Conservation (phyloP, 2,113 vertebrate genomes). For the Calidris pugnax region DNA sequence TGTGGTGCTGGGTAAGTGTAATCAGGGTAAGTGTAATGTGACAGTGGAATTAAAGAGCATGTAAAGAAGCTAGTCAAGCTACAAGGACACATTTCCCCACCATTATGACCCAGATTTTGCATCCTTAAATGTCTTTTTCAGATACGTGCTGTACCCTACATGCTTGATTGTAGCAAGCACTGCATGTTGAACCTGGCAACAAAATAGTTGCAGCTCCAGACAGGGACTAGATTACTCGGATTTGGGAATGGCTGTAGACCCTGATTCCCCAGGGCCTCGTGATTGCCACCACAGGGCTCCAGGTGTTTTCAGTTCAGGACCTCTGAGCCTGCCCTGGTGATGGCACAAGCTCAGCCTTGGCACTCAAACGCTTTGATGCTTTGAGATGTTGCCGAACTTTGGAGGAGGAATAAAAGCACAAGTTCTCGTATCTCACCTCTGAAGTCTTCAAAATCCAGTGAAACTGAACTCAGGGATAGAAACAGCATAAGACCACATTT, state of each 20-base stretch:
- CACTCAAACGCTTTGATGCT: neutral
- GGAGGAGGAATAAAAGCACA: neutral
- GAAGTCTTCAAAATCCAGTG: neutral
- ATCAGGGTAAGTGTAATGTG: neutral
- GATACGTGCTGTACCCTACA: neutral
- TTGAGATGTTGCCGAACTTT: neutral
- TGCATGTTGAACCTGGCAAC: neutral
- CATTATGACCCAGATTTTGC: neutral
- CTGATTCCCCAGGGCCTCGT: fast-evolving
- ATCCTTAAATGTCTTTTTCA: neutral
- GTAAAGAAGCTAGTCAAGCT: neutral
- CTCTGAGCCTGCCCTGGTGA: fast-evolving
- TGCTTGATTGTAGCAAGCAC: neutral
- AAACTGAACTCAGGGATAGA: neutral
- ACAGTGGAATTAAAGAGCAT: neutral
- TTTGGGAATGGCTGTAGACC: neutral
- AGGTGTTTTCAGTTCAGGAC: neutral
- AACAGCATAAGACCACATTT: neutral
- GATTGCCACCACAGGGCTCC: fast-evolving
- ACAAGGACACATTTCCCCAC: neutral
- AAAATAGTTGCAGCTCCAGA: neutral
- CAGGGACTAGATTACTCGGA: neutral
- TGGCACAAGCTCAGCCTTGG: neutral
- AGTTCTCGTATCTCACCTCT: neutral
- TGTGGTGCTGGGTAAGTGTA: neutral